Evolutionary conservation across 2,888 invertebrate genomes (phyloP), one percentile per base, ranked within the genome.

Genomic region (Galeruca laticollis): DNA sequence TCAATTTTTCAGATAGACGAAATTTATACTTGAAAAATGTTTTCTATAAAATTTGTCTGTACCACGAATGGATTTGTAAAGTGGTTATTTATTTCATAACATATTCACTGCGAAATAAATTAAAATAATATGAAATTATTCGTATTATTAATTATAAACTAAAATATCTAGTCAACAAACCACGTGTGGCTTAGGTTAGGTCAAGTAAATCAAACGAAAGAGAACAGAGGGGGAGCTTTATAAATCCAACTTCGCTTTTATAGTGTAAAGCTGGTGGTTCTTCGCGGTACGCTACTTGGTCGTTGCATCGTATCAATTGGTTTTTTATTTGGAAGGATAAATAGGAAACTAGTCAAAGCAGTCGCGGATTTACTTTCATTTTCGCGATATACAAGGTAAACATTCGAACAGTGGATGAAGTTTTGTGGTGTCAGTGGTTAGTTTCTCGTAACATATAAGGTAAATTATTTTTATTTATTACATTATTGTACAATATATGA

Each of bases 131-230:
- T 26, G 26, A 0, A 26, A 26, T 26, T 26, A 26, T 26, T 26
- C n/a, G 1, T 15, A 47, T 9, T 18, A 6, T 47, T 47, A 47
- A 18, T 9, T 6, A 4, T 13, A 37, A 11, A 37, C 3, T 8
- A 37, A 37, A 37, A 37, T 2, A 11, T 37, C 37, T 2, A 26
- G 4, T 26, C 33, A 18, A 33, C 5, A 61, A 63, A 64, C 59
- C 64, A 69, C 63, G 64, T 69, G 69, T 63, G 52, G n/a, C 5
- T 69, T 60, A 68, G 64, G 64, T 69, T 59, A 69, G 54, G 63
- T 69, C 60, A 59, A 69, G 60, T 54, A 40, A 56, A 26, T 57
- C 35, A 21, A 20, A 2, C 6, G 9, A 18, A 15, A 1, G 5
- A 0, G 6, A n/a, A 35, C 10, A n/a, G 15, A 18, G 60, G 40